These are phyloP conservation scores for Drepana arcuata DNA, from an alignment of 1,140 invertebrate species.

Conservation along the genomic window DNA sequence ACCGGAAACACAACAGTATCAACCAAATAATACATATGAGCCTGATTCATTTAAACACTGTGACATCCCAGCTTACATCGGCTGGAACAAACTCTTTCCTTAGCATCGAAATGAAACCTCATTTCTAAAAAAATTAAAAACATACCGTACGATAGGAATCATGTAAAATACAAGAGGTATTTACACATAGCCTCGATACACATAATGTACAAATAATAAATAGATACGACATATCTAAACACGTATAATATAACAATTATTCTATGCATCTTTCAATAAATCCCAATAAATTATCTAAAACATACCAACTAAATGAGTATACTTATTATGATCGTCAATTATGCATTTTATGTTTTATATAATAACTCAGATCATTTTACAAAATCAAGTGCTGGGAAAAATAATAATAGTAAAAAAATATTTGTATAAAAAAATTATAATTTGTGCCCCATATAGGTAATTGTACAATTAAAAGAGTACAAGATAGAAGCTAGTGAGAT, in stretches of 20 bases:
- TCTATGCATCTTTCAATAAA: slow-evolving; percentile 1
- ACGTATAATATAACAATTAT: neutral
- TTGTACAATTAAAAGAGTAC: slow-evolving; percentile 13
- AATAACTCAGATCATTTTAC: slow-evolving; percentile 22
- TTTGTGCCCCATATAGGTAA: neutral
- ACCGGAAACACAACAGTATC: neutral
- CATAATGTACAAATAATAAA: slow-evolving; percentile 58
- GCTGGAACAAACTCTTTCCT: too few relatives aligned
- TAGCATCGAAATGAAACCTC: too few relatives aligned
- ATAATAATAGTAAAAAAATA: neutral
- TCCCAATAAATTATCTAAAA: slow-evolving; percentile 57
- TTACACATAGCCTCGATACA: slow-evolving; percentile 63
- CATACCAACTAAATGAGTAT: slow-evolving; percentile 58
- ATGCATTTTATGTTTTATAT: slow-evolving; percentile 19
- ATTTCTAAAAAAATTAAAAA: neutral
- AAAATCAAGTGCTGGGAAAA: neutral
- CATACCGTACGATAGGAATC: neutral
- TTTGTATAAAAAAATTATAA: neutral
- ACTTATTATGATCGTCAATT: slow-evolving; percentile 61
- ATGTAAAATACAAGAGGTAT: slow-evolving; percentile 44
- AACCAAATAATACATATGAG: neutral
- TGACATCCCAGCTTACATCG: too few relatives aligned
- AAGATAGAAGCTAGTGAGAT: slow-evolving; percentile 30
- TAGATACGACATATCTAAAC: slow-evolving; percentile 20
- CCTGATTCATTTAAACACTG: too few relatives aligned